phyloP scores from a whole-genome alignment of 1,140 invertebrate genomes.

The Oedothorax gibbosus region DNA sequence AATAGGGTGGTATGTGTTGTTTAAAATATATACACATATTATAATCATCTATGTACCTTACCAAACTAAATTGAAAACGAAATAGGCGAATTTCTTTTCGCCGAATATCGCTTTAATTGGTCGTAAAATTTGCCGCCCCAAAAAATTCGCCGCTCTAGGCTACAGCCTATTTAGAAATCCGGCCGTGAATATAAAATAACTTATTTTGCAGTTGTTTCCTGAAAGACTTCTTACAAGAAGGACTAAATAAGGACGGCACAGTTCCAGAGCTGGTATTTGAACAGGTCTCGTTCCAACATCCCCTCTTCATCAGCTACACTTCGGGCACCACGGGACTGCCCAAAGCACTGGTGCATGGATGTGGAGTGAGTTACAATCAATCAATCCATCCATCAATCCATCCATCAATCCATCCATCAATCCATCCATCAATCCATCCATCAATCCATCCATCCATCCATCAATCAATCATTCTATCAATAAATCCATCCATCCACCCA shows the following conservation, averaged over 20 bases:
- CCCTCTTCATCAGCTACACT: neutral
- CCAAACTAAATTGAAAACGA: too few species aligned
- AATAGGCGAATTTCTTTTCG: too few species aligned
- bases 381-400: neutral
- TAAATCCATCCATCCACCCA: neutral
- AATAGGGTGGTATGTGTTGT: too few species aligned
- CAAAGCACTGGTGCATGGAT: neutral
- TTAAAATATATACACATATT: too few species aligned
- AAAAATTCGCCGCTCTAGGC: too few species aligned
- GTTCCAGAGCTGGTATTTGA: neutral
- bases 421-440: neutral
- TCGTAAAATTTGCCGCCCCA: too few species aligned
- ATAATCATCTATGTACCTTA: too few species aligned
- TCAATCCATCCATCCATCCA: too few species aligned
- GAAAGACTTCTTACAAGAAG: neutral
- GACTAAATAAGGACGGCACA: neutral
- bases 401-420: neutral
- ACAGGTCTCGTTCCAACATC: neutral
- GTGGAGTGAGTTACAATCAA: neutral
- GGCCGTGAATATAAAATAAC: too few species aligned
- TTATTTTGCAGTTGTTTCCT: neutral
- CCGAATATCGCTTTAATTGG: too few species aligned
- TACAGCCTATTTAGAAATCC: too few species aligned
- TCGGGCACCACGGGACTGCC: neutral
- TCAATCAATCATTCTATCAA: too few species aligned